These are phyloP conservation scores for Yasuhikotakia modesta DNA, from an alignment of 2,797 vertebrate genomes.

Conservation along the genomic window DNA sequence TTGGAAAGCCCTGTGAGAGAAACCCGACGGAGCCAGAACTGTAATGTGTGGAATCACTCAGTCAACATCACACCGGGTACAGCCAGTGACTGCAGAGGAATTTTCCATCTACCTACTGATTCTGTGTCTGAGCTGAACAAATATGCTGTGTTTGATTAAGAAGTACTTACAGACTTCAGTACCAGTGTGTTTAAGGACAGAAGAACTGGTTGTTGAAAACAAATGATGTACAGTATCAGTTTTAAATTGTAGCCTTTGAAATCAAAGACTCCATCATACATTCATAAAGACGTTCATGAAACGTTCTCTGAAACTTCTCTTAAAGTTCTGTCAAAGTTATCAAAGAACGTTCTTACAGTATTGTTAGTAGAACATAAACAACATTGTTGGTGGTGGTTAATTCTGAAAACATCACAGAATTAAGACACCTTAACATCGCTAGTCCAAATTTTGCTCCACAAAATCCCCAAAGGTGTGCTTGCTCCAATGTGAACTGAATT, in stretches of 20 bases:
- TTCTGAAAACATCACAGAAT: too few species aligned
- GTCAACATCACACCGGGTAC: constrained; percentile 37
- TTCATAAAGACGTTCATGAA: too few species aligned
- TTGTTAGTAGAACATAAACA: too few species aligned
- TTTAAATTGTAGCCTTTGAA: constrained; percentile 10
- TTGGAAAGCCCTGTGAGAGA: constrained; percentile 29
- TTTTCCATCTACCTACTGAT: constrained; percentile 36
- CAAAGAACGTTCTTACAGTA: too few species aligned
- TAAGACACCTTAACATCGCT: too few species aligned
- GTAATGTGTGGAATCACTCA: constrained; percentile 50
- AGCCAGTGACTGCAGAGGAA: constrained; percentile 24
- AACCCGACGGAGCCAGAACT: constrained; percentile 29
- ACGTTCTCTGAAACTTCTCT: too few species aligned
- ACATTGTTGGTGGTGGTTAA: too few species aligned
- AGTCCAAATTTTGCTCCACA: too few species aligned
- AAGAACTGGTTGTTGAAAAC: constrained; percentile 29
- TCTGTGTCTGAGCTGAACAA: constrained; percentile 10
- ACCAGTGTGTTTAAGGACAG: constrained; percentile 19
- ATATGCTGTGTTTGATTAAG: constrained; percentile 30
- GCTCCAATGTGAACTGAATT: not conserved
- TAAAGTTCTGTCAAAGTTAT: too few species aligned
- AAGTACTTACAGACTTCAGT: constrained; percentile 23
- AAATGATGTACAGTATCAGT: constrained; percentile 14
- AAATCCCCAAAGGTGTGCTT: not conserved
- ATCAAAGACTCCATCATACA: not conserved